A percentile compares a stretch with the other conserved stretches of the same genome.
Conservation (phyloP, 2,888 invertebrate species). For the Petrolisthes manimaculis region DNA sequence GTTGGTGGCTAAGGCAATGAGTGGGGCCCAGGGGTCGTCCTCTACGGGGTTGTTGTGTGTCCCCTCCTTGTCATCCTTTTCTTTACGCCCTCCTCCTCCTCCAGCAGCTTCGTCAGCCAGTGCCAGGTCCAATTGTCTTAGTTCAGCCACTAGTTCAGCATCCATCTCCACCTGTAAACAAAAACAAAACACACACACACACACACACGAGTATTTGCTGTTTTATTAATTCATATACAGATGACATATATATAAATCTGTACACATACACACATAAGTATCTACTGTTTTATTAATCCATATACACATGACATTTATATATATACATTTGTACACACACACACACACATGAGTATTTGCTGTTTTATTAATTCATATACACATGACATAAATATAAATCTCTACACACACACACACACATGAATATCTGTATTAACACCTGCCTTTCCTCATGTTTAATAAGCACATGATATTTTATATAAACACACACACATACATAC, state of each 20-base stretch:
- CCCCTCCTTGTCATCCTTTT: neutral
- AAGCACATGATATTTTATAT: neutral
- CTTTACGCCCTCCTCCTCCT: neutral
- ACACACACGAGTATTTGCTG: neutral
- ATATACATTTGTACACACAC: neutral
- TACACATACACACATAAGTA: neutral
- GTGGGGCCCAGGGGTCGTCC: constrained; percentile 43
- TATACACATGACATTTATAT: neutral
- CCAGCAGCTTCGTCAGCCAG: constrained; percentile 44
- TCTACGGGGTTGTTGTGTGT: neutral
- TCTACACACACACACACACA: neutral
- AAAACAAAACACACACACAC: neutral
- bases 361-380: no score
- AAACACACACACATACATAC: neutral
- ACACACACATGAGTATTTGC: neutral
- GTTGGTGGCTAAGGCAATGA: constrained; percentile 18
- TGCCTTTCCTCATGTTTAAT: neutral
- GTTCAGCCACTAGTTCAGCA: constrained; percentile 43
- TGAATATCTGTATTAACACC: neutral
- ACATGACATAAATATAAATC: no score
- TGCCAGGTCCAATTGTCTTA: constrained; percentile 64
- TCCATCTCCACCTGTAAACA: constrained; percentile 56
- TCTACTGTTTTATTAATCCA: neutral
- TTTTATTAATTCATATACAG: no score
- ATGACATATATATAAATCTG: no score